Evolutionary conservation across 1,140 invertebrate species (phyloP), one percentile per base, ranked within the genome.

Genomic region (Lasioglossum baleicum): DNA sequence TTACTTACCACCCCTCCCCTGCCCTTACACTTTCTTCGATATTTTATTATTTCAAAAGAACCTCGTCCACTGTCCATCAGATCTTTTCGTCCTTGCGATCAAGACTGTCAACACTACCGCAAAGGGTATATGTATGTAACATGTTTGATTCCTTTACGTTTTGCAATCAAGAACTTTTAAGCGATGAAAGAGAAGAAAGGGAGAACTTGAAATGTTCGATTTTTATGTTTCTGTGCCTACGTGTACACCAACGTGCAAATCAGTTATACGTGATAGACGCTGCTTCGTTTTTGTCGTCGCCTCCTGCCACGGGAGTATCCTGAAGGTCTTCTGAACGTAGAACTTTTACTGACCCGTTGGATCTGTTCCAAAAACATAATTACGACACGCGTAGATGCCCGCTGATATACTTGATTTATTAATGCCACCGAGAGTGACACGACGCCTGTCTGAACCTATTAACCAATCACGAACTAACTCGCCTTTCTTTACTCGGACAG

Each of bases 211-310:
- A 60, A 13, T 67, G 40, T 20, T 73, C 64, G 31, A 71, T 15
- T 71, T 78, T 56, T 58, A 7, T 79, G 48, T 58, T 42, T 61
- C 10, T 68, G 15, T 68, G 31, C 68, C n/a, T 42, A 48, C 60
- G 17, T 58, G 22, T 63, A 15, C 26, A 15, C 22, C 7, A 65
- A 20, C 35, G 17, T 72, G 56, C 44, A 53, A 53, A 78, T 70
- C 6, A 11, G 13, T 81, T 15, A 67, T 56, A 44, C 75, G 51
- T 31, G 20, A 35, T 40, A 77, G 56, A 64, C 44, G 40, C 67
- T 31, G 79, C 82, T 85, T 83, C 22, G 42, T 63, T 80, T 67
- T 48, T 73, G 63, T 76, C 58, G 51, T 42, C 75, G 51, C 35
- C 70, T 58, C 58, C 63, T 75, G 71, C 67, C 56, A 31, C 22